These are phyloP conservation scores for Nemoura dubitans DNA, from an alignment of 2,888 invertebrate species.

Conservation along the genomic window DNA sequence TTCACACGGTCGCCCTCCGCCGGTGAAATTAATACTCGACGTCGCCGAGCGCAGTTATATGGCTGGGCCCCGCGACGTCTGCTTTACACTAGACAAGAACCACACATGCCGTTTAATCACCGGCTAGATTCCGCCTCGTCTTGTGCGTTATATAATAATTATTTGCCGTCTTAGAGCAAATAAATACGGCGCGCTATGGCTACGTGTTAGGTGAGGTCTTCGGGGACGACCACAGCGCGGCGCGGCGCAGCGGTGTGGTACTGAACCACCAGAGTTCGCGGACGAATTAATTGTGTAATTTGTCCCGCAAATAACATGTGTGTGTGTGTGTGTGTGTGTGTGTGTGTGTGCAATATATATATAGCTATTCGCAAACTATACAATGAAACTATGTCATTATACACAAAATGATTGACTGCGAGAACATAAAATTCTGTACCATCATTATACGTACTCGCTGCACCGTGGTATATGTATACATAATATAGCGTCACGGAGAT, in stretches of 20 bases:
- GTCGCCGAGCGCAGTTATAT: neutral
- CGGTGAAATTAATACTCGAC: neutral
- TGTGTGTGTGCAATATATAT: neutral
- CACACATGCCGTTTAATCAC: neutral
- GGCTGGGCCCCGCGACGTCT: too few relatives aligned
- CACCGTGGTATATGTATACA: neutral
- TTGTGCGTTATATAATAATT: neutral
- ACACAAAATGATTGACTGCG: conserved; percentile 7
- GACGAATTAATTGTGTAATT: neutral
- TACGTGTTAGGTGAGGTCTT: neutral
- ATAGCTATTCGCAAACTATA: neutral
- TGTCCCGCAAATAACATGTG: neutral
- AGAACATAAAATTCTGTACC: neutral
- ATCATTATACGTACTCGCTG: neutral
- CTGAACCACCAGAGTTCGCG: too few relatives aligned
- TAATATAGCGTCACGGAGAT: neutral
- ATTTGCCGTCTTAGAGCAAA: neutral
- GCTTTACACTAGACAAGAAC: neutral
- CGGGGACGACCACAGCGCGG: neutral
- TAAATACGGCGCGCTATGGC: too few relatives aligned
- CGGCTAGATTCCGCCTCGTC: neutral
- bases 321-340: neutral
- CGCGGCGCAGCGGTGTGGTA: neutral
- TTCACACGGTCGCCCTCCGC: neutral
- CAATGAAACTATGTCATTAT: neutral